phyloP scores from a whole-genome alignment of 2,888 invertebrate species.

The Lasius platythorax region DNA sequence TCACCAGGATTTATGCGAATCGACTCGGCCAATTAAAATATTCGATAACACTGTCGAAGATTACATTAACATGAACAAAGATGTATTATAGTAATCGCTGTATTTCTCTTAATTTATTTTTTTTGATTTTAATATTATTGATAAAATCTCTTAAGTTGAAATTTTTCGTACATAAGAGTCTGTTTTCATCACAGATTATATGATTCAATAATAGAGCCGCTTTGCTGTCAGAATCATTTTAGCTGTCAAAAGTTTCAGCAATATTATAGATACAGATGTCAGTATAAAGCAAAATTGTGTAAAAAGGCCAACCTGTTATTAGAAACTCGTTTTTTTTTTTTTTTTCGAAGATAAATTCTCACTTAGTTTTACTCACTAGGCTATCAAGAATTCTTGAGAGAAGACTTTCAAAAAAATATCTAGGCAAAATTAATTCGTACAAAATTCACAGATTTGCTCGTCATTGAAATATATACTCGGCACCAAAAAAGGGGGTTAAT shows the following conservation, averaged over 20 bases:
- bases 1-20: background rate
- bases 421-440: background rate
- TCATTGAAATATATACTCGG: background rate
- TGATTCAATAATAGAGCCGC: background rate
- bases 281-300: background rate
- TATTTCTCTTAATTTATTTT: too few species aligned
- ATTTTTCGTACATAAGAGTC: too few species aligned
- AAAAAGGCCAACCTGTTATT: too few species aligned
- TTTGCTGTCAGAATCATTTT: background rate
- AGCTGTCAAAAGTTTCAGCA: background rate
- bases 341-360: background rate
- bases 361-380: background rate
- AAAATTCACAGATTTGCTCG: background rate
- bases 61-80: background rate
- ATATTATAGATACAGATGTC: background rate
- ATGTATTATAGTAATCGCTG: background rate
- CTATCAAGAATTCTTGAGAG: background rate
- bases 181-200: too few species aligned
- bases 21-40: slow-evolving; percentile 30
- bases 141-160: background rate
- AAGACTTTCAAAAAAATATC: background rate
- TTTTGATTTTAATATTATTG: background rate
- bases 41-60: background rate
- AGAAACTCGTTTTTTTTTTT: background rate
- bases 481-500: background rate